phyloP scores from a whole-genome alignment of 2,888 invertebrate genomes.

The Pollenia amentaria region DNA sequence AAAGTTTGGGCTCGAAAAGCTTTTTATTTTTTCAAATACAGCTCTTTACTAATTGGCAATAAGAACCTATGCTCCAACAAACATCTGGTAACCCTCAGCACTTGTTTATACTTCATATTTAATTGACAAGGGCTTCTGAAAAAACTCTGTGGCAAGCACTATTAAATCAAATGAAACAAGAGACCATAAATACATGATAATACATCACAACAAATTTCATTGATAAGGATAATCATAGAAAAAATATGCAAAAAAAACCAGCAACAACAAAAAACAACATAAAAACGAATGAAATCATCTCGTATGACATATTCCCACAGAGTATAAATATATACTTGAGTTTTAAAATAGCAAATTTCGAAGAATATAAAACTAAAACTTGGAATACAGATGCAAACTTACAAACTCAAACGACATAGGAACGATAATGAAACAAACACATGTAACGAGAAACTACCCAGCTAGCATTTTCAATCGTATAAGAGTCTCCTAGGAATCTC shows the following conservation, averaged over 20 bases:
- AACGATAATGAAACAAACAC: not conserved
- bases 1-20: too few relatives aligned
- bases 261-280: not conserved
- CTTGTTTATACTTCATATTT: not conserved
- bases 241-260: not conserved
- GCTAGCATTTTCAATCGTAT: too few relatives aligned
- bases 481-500: too few relatives aligned
- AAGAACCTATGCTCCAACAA: too few relatives aligned
- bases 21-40: too few relatives aligned
- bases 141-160: constrained; percentile 15
- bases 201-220: constrained; percentile 45
- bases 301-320: constrained; percentile 39
- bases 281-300: constrained; percentile 20
- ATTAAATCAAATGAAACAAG: constrained; percentile 29
- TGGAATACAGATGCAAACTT: not conserved
- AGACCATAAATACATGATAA: constrained; percentile 35
- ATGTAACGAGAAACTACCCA: constrained; percentile 16
- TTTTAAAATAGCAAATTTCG: constrained; percentile 13
- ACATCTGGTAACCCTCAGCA: constrained; percentile 3
- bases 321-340: not conserved
- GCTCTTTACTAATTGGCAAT: too few relatives aligned
- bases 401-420: not conserved
- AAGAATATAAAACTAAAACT: constrained; percentile 24
- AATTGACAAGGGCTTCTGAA: constrained; percentile 31
- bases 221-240: constrained; percentile 33